Conservation (phyloP, 1,140 invertebrate genomes). For the Phthorimaea operculella region DNA sequence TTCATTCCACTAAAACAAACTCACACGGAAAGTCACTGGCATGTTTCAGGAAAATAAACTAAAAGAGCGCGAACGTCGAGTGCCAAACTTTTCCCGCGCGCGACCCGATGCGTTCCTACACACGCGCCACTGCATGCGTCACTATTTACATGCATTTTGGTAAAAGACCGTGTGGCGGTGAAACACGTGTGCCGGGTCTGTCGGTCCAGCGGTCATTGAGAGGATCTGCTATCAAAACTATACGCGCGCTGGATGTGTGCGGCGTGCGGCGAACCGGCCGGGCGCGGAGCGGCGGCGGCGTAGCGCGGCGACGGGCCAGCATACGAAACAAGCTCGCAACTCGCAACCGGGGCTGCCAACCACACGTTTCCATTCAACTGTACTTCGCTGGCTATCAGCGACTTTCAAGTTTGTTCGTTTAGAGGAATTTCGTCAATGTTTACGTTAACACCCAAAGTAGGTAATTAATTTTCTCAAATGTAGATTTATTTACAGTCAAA, state of each 20-base stretch:
- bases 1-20: neutral
- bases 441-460: too few species aligned
- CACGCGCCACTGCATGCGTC: conserved; percentile 34
- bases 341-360: too few species aligned
- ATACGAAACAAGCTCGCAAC: conserved; percentile 51
- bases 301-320: conserved; percentile 33
- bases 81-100: conserved; percentile 49
- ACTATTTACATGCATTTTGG: conserved; percentile 57
- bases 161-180: conserved; percentile 23
- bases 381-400: too few species aligned
- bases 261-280: conserved; percentile 43
- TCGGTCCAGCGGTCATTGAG: conserved; percentile 67
- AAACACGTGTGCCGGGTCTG: conserved; percentile 59
- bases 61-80: conserved; percentile 32
- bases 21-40: conserved; percentile 22
- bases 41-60: conserved; percentile 30
- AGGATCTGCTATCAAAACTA: conserved; percentile 63
- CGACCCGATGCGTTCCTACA: conserved; percentile 34
- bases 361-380: too few species aligned
- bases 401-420: too few species aligned
- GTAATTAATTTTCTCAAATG: too few species aligned
- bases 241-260: conserved; percentile 52
- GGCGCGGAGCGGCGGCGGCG: neutral
- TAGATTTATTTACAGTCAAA: too few species aligned
- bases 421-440: too few species aligned